Conservation (phyloP, 2,888 invertebrate genomes). For the Cataglyphis livida region DNA sequence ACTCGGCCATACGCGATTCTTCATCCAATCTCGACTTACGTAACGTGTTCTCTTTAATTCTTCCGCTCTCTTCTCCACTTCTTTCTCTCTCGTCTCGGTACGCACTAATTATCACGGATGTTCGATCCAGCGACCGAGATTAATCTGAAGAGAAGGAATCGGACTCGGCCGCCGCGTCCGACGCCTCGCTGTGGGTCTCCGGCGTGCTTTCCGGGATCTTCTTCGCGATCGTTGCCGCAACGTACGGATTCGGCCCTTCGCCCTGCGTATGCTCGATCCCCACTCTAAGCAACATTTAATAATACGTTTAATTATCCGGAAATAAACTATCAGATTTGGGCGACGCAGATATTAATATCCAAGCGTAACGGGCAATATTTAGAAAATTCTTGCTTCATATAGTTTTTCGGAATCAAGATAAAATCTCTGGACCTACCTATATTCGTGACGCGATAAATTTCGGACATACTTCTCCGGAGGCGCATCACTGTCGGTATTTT, state of each 20-base stretch:
- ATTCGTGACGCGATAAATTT: slow-evolving; percentile 98
- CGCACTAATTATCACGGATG: slow-evolving; percentile 51
- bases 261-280: slow-evolving; percentile 95
- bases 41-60: slow-evolving; percentile 19
- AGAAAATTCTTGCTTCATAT: neutral
- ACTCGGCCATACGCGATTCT: slow-evolving; percentile 14
- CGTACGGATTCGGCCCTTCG: slow-evolving; percentile 90
- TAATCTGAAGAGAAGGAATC: slow-evolving; percentile 87
- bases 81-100: neutral
- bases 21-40: slow-evolving; percentile 19
- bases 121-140: slow-evolving; percentile 4
- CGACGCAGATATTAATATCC: neutral
- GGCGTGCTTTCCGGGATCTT: slow-evolving; percentile 82
- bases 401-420: neutral
- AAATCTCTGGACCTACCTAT: slow-evolving; percentile 88
- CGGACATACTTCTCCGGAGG: slow-evolving; percentile 99
- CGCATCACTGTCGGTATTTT: slow-evolving; percentile 93
- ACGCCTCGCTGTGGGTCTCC: slow-evolving; percentile 81
- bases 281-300: slow-evolving; percentile 87
- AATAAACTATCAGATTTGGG: neutral
- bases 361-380: neutral
- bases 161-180: slow-evolving; percentile 86
- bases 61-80: neutral
- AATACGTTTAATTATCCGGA: neutral
- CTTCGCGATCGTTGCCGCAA: slow-evolving; percentile 88